These are phyloP conservation scores for Corythornis cristatus DNA, from an alignment of 2,113 vertebrate species.

Conservation along the genomic window DNA sequence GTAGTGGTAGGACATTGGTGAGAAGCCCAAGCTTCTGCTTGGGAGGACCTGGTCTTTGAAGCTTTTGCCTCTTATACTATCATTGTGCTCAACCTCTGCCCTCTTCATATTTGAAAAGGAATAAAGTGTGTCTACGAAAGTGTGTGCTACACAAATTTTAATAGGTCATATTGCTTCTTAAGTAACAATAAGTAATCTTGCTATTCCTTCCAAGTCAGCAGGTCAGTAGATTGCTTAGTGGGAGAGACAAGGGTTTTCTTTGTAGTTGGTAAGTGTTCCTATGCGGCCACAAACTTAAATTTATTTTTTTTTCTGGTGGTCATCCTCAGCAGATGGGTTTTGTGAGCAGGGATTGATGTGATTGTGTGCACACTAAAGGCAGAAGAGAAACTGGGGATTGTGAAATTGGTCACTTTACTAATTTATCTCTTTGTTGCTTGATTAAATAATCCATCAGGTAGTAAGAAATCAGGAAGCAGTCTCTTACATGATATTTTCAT, in stretches of 20 bases:
- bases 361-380: not conserved
- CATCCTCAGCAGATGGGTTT: fast-evolving
- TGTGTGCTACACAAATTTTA: not conserved
- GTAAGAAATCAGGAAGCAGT: not conserved
- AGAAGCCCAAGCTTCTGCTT: not conserved
- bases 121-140: not conserved
- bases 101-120: not conserved
- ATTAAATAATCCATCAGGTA: not conserved
- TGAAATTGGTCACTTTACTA: not conserved
- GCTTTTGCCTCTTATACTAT: not conserved
- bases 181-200: not conserved
- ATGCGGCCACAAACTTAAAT: not conserved
- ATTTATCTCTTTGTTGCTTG: not conserved
- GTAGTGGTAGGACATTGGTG: not conserved
- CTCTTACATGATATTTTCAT: not conserved
- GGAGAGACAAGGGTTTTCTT: not conserved
- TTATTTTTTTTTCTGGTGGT: not conserved
- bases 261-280: not conserved
- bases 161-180: not conserved
- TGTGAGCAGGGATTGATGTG: not conserved
- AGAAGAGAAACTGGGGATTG: not conserved
- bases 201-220: not conserved
- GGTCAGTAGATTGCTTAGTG: not conserved
- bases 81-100: not conserved
- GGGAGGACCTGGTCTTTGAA: not conserved